Percentiles rank a stretch among this genome's conserved stretches.
These are phyloP conservation scores for Pherbina coryleti DNA, from an alignment of 2,888 invertebrate species.

Conservation along the genomic window DNA sequence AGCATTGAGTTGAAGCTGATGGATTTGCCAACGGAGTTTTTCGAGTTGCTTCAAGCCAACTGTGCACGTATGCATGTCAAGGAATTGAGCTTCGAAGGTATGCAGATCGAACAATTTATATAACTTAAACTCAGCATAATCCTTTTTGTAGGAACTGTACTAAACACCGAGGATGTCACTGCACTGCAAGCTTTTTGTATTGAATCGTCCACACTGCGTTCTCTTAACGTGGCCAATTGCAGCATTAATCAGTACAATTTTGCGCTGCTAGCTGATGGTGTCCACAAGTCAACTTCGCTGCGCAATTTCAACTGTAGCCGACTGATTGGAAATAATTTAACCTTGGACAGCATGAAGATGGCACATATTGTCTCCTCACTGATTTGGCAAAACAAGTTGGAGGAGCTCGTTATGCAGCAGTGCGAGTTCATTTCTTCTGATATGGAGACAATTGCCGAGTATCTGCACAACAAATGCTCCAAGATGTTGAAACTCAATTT, in stretches of 20 bases:
- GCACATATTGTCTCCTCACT: conserved; percentile 55
- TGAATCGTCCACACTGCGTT: conserved; percentile 48
- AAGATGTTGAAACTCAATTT: conserved; percentile 56
- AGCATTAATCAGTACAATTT: conserved; percentile 61
- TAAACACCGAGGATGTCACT: conserved; percentile 46
- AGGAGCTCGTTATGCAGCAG: conserved; percentile 58
- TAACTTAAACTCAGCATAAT: background rate
- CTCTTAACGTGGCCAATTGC: conserved; percentile 57
- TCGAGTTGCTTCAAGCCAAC: conserved; percentile 52
- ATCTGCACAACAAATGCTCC: conserved; percentile 49
- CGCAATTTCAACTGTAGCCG: conserved; percentile 56
- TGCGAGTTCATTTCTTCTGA: conserved; percentile 62
- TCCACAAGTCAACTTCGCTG: conserved; percentile 59
- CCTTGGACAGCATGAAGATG: conserved; percentile 61
- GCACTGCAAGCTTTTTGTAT: conserved; percentile 55
- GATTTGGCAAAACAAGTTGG: conserved; percentile 61
- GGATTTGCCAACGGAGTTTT: conserved; percentile 56
- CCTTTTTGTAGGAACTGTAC: conserved; percentile 49
- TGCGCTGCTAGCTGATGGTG: conserved; percentile 63
- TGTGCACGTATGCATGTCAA: conserved; percentile 48
- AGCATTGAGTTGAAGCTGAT: conserved; percentile 55
- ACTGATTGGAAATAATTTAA: conserved; percentile 50
- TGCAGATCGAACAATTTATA: conserved; percentile 20
- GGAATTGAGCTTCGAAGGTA: conserved; percentile 57
- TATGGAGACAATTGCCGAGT: conserved; percentile 61